phyloP scores from a whole-genome alignment of 92 coral and sea anemone genomes.

The Umimayanthus chanpuru region DNA sequence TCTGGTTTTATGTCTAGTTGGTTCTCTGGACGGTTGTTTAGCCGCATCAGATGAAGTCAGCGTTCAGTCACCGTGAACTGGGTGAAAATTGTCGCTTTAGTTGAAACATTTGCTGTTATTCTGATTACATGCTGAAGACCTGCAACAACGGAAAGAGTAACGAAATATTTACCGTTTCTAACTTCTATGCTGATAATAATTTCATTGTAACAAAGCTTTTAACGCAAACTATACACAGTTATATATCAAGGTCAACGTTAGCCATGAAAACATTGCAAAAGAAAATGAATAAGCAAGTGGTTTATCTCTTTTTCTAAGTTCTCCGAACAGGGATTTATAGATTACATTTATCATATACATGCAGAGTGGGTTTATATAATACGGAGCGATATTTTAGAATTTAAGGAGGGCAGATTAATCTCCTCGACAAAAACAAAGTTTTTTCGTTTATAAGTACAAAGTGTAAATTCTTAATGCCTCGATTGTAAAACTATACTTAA shows the following conservation, averaged over 20 bases:
- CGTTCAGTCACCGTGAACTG: no score
- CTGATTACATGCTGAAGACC: not conserved
- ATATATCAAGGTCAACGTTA: not conserved
- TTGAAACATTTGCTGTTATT: not conserved
- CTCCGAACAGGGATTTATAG: not conserved
- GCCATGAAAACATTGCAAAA: not conserved
- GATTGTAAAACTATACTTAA: no score
- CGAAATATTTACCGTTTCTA: not conserved
- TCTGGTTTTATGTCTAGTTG: no score
- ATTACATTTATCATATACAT: slow-evolving; percentile 30
- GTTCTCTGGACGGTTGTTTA: no score
- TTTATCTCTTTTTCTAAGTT: not conserved
- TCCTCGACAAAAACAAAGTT: not conserved
- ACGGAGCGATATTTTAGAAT: slow-evolving; percentile 28
- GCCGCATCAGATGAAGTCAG: no score
- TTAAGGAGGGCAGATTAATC: not conserved
- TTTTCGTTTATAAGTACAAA: not conserved
- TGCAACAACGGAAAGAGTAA: not conserved
- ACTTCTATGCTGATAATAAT: not conserved
- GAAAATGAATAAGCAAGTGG: not conserved
- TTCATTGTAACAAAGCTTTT: not conserved
- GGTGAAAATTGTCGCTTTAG: not conserved
- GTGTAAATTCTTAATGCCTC: not conserved
- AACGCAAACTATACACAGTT: not conserved
- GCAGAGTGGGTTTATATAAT: slow-evolving; percentile 8